These are phyloP conservation scores for Drosophila subquinaria DNA, from an alignment of 2,888 invertebrate species.

Conservation along the genomic window DNA sequence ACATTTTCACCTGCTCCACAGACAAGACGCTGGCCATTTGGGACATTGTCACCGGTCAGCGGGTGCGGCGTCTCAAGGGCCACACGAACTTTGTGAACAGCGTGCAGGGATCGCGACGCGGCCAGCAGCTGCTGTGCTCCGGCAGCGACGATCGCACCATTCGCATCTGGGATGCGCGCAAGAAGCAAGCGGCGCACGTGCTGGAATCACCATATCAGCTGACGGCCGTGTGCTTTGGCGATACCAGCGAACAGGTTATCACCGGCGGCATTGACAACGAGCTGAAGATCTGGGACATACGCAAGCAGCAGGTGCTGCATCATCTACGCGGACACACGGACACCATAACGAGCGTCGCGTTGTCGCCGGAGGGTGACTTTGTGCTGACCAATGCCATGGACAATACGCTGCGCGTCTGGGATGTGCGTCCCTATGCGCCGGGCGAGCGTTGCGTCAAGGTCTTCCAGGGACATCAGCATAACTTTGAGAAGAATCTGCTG, in stretches of 20 bases:
- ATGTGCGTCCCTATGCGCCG: slow-evolving; percentile 97
- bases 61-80: slow-evolving; percentile 96
- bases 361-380: slow-evolving; percentile 90
- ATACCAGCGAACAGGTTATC: slow-evolving; percentile 97
- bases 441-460: slow-evolving; percentile 97
- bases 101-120: slow-evolving; percentile 90
- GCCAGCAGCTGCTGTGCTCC: slow-evolving; percentile 95
- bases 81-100: slow-evolving; percentile 92
- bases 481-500: slow-evolving; percentile 98
- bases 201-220: slow-evolving; percentile 92
- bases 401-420: slow-evolving; percentile 97
- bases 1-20: slow-evolving; percentile 95
- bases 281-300: slow-evolving; percentile 98
- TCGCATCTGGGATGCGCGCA: slow-evolving; percentile 96
- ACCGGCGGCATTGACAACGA: slow-evolving; percentile 99
- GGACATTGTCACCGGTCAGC: slow-evolving; percentile 95
- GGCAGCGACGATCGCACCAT: slow-evolving; percentile 97
- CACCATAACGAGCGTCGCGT: slow-evolving; percentile 94
- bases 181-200: slow-evolving; percentile 91
- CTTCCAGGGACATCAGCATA: slow-evolving; percentile 97
- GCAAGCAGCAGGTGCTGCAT: slow-evolving; percentile 92
- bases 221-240: slow-evolving; percentile 96
- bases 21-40: slow-evolving; percentile 98
- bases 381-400: slow-evolving; percentile 99
- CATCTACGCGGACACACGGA: slow-evolving; percentile 97